phyloP scores from a whole-genome alignment of 2,888 invertebrate genomes.

The Pseudococcus longispinus region DNA sequence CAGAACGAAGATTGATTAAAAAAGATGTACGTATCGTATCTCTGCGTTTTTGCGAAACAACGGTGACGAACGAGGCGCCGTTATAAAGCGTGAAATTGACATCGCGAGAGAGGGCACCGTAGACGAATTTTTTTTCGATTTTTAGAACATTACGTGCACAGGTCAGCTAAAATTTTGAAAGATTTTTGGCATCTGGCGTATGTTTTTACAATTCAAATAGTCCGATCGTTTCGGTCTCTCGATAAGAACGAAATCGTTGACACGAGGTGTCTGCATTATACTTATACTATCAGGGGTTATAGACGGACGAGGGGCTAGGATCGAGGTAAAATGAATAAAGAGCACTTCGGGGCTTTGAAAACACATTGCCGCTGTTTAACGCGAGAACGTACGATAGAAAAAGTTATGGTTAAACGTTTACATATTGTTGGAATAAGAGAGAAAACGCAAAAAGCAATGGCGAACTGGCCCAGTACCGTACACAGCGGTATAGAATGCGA shows the following conservation, averaged over 20 bases:
- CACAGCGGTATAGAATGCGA: neutral
- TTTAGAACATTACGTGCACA: neutral
- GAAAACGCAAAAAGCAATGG: neutral
- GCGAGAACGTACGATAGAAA: neutral
- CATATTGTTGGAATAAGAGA: constrained; percentile 3
- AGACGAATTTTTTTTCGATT: too few species aligned
- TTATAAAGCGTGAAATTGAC: neutral
- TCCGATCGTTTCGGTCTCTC: neutral
- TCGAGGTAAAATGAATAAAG: neutral
- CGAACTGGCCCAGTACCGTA: neutral
- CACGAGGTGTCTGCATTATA: neutral
- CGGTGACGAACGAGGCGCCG: constrained; percentile 1
- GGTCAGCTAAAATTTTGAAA: neutral
- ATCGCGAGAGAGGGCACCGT: neutral
- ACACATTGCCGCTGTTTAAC: constrained; percentile 31
- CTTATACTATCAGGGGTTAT: too few species aligned
- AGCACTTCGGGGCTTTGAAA: constrained; percentile 6
- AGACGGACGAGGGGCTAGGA: neutral
- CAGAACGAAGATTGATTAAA: neutral
- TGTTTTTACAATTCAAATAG: neutral
- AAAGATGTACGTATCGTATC: neutral
- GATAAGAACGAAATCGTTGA: neutral
- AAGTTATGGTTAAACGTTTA: constrained; percentile 41
- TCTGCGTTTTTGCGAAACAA: neutral
- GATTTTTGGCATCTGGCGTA: neutral